A percentile compares a stretch with the other conserved stretches of the same genome.
phyloP scores from a whole-genome alignment of 2,113 vertebrate genomes.

The Cryptomyrus ogoouensis region DNA sequence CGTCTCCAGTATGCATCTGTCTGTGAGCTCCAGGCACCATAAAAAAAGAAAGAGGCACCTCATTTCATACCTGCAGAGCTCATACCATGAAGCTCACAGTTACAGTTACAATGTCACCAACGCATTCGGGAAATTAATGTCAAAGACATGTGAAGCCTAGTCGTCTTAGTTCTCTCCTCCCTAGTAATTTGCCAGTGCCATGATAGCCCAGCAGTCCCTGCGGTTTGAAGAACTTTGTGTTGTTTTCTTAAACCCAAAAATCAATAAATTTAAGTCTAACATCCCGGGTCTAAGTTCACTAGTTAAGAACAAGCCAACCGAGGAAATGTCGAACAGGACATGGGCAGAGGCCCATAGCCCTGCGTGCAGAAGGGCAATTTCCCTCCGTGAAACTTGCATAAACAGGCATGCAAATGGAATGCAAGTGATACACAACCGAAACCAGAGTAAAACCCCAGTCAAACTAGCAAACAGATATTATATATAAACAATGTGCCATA shows the following conservation, averaged over 20 bases:
- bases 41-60: neutral
- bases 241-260: neutral
- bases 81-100: neutral
- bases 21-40: neutral
- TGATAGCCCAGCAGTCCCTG: neutral
- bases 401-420: neutral
- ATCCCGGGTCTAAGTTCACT: neutral
- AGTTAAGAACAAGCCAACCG: neutral
- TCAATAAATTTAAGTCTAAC: neutral
- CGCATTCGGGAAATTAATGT: neutral
- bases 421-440: neutral
- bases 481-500: neutral
- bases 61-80: neutral
- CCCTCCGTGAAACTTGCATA: neutral
- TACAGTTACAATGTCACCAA: neutral
- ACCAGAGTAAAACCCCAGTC: neutral
- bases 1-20: neutral
- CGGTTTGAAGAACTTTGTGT: neutral
- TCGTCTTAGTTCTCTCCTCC: neutral
- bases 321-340: neutral
- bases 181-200: neutral
- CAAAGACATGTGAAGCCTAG: neutral
- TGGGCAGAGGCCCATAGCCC: neutral
- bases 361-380: neutral
- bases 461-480: neutral